Evolutionary conservation across 2,113 vertebrate species (phyloP).

Genomic region (Mobula hypostoma): DNA sequence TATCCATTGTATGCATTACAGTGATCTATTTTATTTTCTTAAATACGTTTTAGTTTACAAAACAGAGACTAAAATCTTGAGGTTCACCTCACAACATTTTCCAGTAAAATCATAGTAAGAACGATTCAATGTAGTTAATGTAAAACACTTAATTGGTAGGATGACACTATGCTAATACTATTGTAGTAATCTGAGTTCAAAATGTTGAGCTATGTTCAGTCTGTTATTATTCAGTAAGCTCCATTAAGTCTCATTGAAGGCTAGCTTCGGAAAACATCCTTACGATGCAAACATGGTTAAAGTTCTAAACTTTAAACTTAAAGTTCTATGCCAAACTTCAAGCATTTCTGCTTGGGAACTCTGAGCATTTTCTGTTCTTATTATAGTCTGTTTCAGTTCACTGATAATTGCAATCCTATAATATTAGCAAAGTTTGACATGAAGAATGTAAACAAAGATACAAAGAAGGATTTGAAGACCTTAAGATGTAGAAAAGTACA

Average conservation of each 20-base stretch:
- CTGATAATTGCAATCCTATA: not conserved
- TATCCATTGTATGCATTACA: constrained; percentile 18
- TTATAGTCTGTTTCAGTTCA: not conserved
- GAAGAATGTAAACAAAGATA: not conserved
- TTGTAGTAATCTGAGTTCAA: not conserved
- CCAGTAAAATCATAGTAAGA: not conserved
- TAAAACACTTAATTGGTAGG: constrained; percentile 3
- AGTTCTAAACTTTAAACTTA: not conserved
- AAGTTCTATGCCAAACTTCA: not conserved
- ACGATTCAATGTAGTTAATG: not conserved
- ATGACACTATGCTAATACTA: not conserved
- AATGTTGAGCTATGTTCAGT: not conserved
- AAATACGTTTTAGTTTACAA: not conserved
- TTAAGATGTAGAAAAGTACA: too few relatives aligned
- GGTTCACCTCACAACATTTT: not conserved
- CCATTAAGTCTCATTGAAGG: not conserved
- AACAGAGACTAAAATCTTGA: not conserved
- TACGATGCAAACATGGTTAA: not conserved
- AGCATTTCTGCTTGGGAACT: too few relatives aligned
- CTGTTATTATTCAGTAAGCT: not conserved
- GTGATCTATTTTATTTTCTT: not conserved
- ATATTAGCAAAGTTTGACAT: not conserved
- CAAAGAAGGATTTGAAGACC: too few relatives aligned
- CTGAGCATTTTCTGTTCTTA: not conserved
- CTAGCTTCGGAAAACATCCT: not conserved